These are phyloP conservation scores for Sinocyclocheilus rhinocerous DNA, from an alignment of 2,113 vertebrate genomes.

Conservation along the genomic window DNA sequence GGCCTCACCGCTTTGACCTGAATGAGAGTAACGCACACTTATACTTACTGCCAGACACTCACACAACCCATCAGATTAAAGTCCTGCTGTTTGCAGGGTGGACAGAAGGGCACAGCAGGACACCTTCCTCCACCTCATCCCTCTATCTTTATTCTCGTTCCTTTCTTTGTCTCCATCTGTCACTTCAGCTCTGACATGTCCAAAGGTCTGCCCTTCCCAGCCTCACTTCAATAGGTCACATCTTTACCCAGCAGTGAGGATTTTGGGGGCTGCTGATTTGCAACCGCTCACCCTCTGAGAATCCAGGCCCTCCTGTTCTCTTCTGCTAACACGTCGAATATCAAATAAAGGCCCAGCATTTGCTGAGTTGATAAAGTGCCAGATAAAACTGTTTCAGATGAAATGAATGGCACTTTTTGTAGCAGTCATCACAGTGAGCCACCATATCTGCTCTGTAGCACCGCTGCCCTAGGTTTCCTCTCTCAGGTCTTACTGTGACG, in stretches of 20 bases:
- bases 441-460: slow-evolving; percentile 26
- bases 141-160: slow-evolving; percentile 29
- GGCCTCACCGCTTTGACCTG: slow-evolving; percentile 62
- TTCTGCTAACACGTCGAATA: background rate
- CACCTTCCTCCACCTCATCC: slow-evolving; percentile 22
- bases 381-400: background rate
- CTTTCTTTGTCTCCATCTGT: slow-evolving; percentile 40
- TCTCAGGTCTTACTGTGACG: slow-evolving; percentile 15
- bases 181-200: slow-evolving; percentile 38
- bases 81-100: slow-evolving; percentile 17
- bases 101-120: slow-evolving; percentile 61
- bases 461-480: slow-evolving; percentile 37
- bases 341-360: slow-evolving; percentile 24
- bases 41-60: background rate
- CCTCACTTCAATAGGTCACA: slow-evolving; percentile 30
- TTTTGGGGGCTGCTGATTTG: slow-evolving; percentile 25
- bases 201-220: slow-evolving; percentile 30
- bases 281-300: background rate
- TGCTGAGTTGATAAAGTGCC: background rate
- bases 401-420: slow-evolving; percentile 11
- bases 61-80: slow-evolving; percentile 29
- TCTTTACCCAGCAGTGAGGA: slow-evolving; percentile 4
- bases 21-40: slow-evolving; percentile 27
- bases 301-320: background rate
- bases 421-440: background rate